A percentile compares a stretch with the other conserved stretches of the same genome.
phyloP scores from a whole-genome alignment of 1,140 invertebrate genomes.

The Drosophila ercepeae region DNA sequence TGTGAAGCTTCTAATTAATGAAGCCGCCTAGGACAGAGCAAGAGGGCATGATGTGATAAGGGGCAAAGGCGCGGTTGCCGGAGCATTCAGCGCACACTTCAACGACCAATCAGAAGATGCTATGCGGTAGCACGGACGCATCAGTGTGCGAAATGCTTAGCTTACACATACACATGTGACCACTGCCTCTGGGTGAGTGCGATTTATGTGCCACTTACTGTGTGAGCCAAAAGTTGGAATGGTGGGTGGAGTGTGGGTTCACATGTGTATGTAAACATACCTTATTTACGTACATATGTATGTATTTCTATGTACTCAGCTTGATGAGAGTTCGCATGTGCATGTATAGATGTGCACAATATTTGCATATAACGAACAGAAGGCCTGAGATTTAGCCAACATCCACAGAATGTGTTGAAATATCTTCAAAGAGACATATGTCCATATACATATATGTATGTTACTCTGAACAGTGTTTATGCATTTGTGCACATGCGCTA shows the following conservation, averaged over 20 bases:
- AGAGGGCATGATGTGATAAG: slow-evolving; percentile 1
- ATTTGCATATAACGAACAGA: slow-evolving; percentile 30
- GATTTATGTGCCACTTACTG: slow-evolving; percentile 49
- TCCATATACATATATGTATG: slow-evolving; percentile 15
- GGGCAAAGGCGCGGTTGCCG: slow-evolving; percentile 25
- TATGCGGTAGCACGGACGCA: slow-evolving; percentile 31
- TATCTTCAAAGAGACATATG: slow-evolving; percentile 1
- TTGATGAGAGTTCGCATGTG: background rate
- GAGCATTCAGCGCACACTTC: slow-evolving; percentile 51
- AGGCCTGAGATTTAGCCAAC: slow-evolving; percentile 24
- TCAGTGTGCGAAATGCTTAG: slow-evolving; percentile 59
- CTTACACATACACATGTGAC: slow-evolving; percentile 25
- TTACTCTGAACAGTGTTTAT: no score
- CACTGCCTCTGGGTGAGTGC: slow-evolving; percentile 12
- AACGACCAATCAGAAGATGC: slow-evolving; percentile 77
- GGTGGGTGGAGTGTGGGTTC: slow-evolving; percentile 3
- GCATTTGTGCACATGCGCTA: slow-evolving; percentile 25
- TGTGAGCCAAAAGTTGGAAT: slow-evolving; percentile 21
- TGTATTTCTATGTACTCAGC: slow-evolving; percentile 3
- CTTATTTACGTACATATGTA: slow-evolving; percentile 5
- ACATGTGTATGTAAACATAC: slow-evolving; percentile 12
- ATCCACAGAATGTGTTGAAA: background rate
- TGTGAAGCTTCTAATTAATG: slow-evolving; percentile 66
- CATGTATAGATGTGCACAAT: slow-evolving; percentile 6
- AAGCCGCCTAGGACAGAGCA: slow-evolving; percentile 15